phyloP scores from a whole-genome alignment of 2,888 invertebrate species.

The Lasioglossum villosulum region DNA sequence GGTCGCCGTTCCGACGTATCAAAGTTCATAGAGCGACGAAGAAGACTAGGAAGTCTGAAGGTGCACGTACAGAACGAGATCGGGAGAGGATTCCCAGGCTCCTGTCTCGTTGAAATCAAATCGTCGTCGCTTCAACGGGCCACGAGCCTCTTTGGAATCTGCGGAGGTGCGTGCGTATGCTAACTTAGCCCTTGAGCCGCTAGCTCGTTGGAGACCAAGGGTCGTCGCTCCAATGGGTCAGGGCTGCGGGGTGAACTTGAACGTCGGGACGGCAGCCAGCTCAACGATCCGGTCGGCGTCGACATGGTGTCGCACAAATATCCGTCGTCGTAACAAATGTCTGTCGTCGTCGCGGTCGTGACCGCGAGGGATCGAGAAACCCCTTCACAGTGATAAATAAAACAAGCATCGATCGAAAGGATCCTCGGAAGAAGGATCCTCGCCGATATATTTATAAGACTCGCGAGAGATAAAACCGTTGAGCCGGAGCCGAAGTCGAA shows the following conservation, averaged over 20 bases:
- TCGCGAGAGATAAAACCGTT: constrained; percentile 37
- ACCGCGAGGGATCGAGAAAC: constrained; percentile 42
- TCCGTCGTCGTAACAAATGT: constrained; percentile 63
- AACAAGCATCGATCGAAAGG: constrained; percentile 16
- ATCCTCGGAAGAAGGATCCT: neutral
- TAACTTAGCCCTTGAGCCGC: constrained; percentile 26
- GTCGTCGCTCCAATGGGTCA: constrained; percentile 72
- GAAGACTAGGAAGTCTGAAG: neutral
- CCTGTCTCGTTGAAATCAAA: constrained; percentile 68
- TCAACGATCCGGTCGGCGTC: constrained; percentile 45
- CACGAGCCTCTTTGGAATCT: constrained; percentile 46
- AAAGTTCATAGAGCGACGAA: constrained; percentile 18
- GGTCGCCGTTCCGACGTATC: constrained; percentile 36
- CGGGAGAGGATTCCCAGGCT: constrained; percentile 39
- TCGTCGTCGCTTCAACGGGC: constrained; percentile 72
- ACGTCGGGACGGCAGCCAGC: constrained; percentile 35
- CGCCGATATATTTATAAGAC: neutral
- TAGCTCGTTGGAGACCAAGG: constrained; percentile 64
- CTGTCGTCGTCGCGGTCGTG: constrained; percentile 65
- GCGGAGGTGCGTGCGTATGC: constrained; percentile 25
- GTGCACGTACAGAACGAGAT: constrained; percentile 41
- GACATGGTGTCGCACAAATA: constrained; percentile 60
- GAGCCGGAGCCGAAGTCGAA: constrained; percentile 66
- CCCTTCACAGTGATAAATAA: constrained; percentile 57
- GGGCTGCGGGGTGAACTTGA: constrained; percentile 57